Evolutionary conservation across 2,797 vertebrate genomes (phyloP).

Genomic region (Stomatorhinus walkeri): DNA sequence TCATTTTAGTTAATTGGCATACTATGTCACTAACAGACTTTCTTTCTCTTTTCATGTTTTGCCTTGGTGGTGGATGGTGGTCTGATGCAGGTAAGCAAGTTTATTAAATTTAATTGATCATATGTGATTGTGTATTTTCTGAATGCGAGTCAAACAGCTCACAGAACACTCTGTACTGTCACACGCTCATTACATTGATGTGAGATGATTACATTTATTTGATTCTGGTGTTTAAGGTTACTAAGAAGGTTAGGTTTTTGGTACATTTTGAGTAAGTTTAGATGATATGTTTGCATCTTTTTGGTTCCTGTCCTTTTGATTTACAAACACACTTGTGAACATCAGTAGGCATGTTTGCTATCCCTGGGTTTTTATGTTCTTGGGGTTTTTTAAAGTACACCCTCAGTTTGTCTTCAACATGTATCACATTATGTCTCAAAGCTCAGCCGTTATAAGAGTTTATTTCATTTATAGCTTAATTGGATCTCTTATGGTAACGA

Average conservation of each 20-base stretch:
- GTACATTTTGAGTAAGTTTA: background rate
- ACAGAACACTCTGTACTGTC: background rate
- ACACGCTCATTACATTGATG: background rate
- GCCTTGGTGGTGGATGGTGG: conserved; percentile 19
- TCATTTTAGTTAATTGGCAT: background rate
- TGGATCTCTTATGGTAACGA: background rate
- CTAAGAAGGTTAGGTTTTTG: background rate
- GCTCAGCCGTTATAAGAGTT: background rate
- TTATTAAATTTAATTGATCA: background rate
- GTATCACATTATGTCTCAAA: background rate
- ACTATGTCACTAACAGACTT: background rate
- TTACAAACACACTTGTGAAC: background rate
- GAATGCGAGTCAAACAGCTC: background rate
- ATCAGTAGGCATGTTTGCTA: background rate
- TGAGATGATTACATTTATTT: background rate
- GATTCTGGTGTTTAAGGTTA: background rate
- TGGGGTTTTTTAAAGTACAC: background rate
- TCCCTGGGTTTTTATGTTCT: background rate
- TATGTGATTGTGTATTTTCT: background rate
- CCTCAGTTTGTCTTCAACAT: background rate
- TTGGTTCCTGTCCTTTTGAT: background rate
- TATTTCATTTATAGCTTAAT: conserved; percentile 1
- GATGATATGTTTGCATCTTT: background rate
- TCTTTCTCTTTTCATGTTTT: conserved; percentile 34
- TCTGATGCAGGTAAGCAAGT: conserved; percentile 51